Evolutionary conservation across 2,797 vertebrate species (phyloP).

Genomic region (Typhlichthys subterraneus): DNA sequence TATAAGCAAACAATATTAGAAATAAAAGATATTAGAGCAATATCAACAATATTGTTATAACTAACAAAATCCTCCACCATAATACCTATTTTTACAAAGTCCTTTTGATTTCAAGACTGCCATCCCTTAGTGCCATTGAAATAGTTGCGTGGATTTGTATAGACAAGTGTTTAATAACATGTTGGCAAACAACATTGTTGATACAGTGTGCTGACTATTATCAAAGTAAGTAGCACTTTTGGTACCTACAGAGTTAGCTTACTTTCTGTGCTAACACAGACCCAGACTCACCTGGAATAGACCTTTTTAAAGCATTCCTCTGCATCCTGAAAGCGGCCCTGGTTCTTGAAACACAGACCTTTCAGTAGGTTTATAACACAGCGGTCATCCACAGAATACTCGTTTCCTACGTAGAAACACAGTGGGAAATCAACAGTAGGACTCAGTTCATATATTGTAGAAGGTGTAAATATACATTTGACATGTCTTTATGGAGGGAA

Average conservation of each 20-base stretch:
- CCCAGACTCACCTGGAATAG: constrained; percentile 62
- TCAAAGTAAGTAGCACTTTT: too few relatives aligned
- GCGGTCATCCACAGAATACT: constrained; percentile 74
- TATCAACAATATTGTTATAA: too few relatives aligned
- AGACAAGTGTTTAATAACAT: constrained; percentile 5
- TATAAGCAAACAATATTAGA: too few relatives aligned
- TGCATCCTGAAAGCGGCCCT: constrained; percentile 67
- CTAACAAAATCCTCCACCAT: not conserved
- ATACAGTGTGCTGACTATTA: not conserved
- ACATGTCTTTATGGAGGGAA: too few relatives aligned
- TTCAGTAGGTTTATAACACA: constrained; percentile 81
- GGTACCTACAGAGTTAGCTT: not conserved
- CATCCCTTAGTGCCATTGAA: constrained; percentile 3
- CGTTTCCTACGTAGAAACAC: constrained; percentile 66
- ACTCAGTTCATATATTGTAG: not conserved
- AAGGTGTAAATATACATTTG: too few relatives aligned
- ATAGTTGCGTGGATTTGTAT: constrained; percentile 16
- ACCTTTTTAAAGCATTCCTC: constrained; percentile 78
- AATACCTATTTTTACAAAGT: not conserved
- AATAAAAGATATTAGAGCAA: too few relatives aligned
- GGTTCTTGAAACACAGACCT: constrained; percentile 83
- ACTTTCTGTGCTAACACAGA: not conserved
- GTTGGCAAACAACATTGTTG: constrained; percentile 28
- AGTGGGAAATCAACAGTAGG: constrained; percentile 5
- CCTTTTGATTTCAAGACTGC: not conserved